Evolutionary conservation across 2,113 vertebrate species (phyloP), one percentile per base, ranked within the genome.

Genomic region (Rhinolophus ferrumequinum): DNA sequence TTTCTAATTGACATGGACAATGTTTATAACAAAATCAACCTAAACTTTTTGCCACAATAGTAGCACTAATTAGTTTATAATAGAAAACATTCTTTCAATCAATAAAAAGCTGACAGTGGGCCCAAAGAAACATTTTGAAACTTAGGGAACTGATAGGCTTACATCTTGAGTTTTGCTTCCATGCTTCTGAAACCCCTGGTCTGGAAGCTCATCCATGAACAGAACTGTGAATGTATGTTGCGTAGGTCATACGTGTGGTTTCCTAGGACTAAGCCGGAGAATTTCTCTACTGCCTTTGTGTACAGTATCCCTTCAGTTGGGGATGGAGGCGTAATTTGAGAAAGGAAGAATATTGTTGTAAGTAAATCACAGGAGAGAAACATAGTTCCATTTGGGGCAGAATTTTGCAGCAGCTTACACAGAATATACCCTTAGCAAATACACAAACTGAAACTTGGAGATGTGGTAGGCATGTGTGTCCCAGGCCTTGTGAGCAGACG

Each of bases 161-260:
- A 19, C 15, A 1, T 16, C 56, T 54, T 12, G 19, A 41, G 3
- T 21, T 19, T 10, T 35, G 16, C 54, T 52, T 80, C 8, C 15
- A 19, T 3, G 16, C 0, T 47, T 47, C 12, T 30, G 35, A 33
- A 21, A 5, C 24, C 0, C 3, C 13, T 14, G 0, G 3, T 26
- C n/a, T 1, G 0, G 4, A 28, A 75, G 50, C 30, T 50, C 13
- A 4, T 8, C 26, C 12, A 0, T 1, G n/a, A 79, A 16, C 12
- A 26, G 50, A 56, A 5, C 16, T 1, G 5, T 19, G 35, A 13
- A 11, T 7, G 3, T 22, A 6, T 0, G 0, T 3, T 1, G 1
- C 0, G 0, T 5, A 1, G 41, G 0, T 26, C 6, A 83, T 11
- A 0, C 0, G 0, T 0, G 0, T 9, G 10, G 11, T 21, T 77